Percentiles rank a stretch among this genome's conserved stretches.
Conservation (phyloP, 2,888 invertebrate species). For the Dione juno region DNA sequence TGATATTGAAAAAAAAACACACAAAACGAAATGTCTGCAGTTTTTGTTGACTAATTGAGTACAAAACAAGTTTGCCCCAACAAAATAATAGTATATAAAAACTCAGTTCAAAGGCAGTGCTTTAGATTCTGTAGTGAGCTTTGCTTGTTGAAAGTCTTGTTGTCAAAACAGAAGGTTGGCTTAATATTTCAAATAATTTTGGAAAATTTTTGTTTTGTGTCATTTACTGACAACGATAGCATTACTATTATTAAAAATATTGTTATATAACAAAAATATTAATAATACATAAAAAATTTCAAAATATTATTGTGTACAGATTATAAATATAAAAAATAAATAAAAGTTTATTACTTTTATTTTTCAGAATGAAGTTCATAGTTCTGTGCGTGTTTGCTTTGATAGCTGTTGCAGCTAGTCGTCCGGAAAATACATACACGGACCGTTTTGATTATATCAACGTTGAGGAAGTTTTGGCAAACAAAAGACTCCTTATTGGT, state of each 20-base stretch:
- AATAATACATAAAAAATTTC: too few species aligned
- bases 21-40: constrained; percentile 16
- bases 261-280: too few species aligned
- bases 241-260: too few species aligned
- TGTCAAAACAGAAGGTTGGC: constrained; percentile 30
- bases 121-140: constrained; percentile 32
- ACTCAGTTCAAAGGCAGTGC: constrained; percentile 8
- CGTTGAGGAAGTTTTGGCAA: constrained; percentile 86
- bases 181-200: constrained; percentile 8
- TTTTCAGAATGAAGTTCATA: constrained; percentile 60
- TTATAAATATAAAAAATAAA: too few species aligned
- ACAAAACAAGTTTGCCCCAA: constrained; percentile 44
- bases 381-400: constrained; percentile 58
- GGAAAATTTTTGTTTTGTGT: background rate
- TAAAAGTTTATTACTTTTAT: background rate
- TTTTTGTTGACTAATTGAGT: constrained; percentile 31
- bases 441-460: constrained; percentile 83
- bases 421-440: constrained; percentile 73
- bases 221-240: too few species aligned
- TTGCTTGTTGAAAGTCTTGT: constrained; percentile 27
- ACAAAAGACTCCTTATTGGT: constrained; percentile 84
- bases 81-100: constrained; percentile 43
- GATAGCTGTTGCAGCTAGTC: constrained; percentile 51
- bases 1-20: constrained; percentile 5
- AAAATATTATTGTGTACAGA: too few species aligned